Evolutionary conservation across 2,797 vertebrate genomes (phyloP).

Genomic region (Enteromius argenteus): DNA sequence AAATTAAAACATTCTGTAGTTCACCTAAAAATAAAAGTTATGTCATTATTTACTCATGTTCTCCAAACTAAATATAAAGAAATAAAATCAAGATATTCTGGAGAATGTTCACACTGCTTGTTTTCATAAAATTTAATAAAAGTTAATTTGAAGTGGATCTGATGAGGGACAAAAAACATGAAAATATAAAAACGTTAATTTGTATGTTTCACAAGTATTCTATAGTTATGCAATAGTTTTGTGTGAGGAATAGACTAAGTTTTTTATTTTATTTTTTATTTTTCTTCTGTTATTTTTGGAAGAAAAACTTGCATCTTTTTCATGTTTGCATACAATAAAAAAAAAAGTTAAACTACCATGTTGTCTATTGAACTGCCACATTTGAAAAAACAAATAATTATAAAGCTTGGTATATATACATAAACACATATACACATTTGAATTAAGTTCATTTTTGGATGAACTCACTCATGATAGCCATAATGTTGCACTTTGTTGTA

Average conservation of each 20-base stretch:
- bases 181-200: not conserved
- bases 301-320: not conserved
- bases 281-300: not conserved
- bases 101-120: not conserved
- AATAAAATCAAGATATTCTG: not conserved
- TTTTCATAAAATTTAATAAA: not conserved
- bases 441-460: too few relatives aligned
- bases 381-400: not conserved
- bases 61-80: not conserved
- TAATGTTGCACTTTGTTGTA: not conserved
- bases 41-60: not conserved
- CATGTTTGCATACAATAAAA: not conserved
- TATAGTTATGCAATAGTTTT: not conserved
- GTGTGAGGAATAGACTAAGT: not conserved
- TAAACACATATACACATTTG: too few relatives aligned
- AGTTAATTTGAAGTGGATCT: not conserved
- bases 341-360: not conserved
- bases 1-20: not conserved
- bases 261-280: not conserved
- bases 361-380: not conserved
- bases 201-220: not conserved
- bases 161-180: not conserved
- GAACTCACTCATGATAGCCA: too few relatives aligned
- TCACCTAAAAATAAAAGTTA: not conserved
- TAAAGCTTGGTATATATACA: too few relatives aligned